phyloP scores from a whole-genome alignment of 2,797 vertebrate genomes.

The Tangara arthus region DNA sequence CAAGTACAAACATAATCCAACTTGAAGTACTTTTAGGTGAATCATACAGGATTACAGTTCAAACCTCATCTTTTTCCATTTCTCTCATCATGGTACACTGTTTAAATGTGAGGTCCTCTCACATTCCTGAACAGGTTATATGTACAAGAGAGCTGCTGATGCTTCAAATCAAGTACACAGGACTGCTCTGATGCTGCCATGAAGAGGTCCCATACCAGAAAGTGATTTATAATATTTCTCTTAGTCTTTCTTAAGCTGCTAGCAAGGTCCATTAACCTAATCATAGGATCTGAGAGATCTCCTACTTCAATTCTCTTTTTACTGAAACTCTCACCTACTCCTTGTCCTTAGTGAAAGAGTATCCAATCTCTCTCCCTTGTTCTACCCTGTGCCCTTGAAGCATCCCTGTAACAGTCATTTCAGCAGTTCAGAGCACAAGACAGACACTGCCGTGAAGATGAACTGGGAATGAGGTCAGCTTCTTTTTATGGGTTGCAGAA shows the following conservation, averaged over 20 bases:
- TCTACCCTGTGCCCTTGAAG: background rate
- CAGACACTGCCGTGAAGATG: background rate
- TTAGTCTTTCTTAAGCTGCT: background rate
- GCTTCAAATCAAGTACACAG: background rate
- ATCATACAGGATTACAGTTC: background rate
- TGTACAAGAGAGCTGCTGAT: fast-evolving
- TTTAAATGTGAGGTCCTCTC: background rate
- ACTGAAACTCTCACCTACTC: background rate
- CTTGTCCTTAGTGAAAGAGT: background rate
- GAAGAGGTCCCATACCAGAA: background rate
- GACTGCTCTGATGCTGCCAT: background rate
- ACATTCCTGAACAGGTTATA: background rate
- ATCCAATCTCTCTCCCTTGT: background rate
- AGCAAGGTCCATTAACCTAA: background rate
- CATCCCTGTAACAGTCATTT: background rate
- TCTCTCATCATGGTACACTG: background rate
- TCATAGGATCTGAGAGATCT: background rate
- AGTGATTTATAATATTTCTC: background rate
- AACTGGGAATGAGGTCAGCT: background rate
- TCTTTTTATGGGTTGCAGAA: constrained; percentile 1
- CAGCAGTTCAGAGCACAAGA: background rate
- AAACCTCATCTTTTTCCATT: background rate
- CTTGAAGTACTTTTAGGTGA: background rate
- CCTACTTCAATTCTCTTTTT: background rate
- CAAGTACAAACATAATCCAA: background rate